phyloP scores from a whole-genome alignment of 1,140 invertebrate genomes.

The Acyrthosiphon pisum region DNA sequence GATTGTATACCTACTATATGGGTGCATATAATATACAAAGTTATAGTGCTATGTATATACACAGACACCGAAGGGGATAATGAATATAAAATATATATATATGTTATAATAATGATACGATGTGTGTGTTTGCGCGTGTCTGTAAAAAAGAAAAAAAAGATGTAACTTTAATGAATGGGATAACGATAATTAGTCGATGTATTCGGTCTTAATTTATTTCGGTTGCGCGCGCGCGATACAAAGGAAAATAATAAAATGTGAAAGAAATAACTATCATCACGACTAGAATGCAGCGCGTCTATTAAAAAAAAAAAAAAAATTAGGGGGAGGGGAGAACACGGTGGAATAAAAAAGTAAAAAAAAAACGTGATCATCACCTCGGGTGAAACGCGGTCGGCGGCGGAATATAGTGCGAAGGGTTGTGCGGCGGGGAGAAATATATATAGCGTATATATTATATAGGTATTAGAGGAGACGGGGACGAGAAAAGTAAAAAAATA shows the following conservation, averaged over 20 bases:
- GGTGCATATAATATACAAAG: background rate
- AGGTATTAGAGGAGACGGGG: too few relatives aligned
- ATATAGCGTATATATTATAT: background rate
- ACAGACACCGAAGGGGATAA: background rate
- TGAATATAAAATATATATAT: background rate
- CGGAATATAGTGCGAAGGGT: background rate
- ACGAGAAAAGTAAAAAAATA: background rate
- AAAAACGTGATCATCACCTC: constrained; percentile 41
- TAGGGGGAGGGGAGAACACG: too few relatives aligned
- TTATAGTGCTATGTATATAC: background rate
- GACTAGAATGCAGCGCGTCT: background rate
- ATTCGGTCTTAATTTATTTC: constrained; percentile 35
- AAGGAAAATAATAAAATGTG: constrained; percentile 32
- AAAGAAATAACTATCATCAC: constrained; percentile 31
- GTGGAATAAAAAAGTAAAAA: background rate
- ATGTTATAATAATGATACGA: background rate
- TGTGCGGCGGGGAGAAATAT: background rate
- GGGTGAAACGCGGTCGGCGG: background rate
- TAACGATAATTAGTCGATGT: constrained; percentile 34
- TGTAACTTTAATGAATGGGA: constrained; percentile 41
- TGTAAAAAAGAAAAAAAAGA: constrained; percentile 26
- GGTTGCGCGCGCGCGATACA: background rate
- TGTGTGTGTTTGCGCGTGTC: background rate
- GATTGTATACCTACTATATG: background rate
- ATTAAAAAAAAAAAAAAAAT: constrained; percentile 10